These are phyloP conservation scores for Merluccius polli DNA, from an alignment of 2,797 vertebrate genomes.

Conservation along the genomic window DNA sequence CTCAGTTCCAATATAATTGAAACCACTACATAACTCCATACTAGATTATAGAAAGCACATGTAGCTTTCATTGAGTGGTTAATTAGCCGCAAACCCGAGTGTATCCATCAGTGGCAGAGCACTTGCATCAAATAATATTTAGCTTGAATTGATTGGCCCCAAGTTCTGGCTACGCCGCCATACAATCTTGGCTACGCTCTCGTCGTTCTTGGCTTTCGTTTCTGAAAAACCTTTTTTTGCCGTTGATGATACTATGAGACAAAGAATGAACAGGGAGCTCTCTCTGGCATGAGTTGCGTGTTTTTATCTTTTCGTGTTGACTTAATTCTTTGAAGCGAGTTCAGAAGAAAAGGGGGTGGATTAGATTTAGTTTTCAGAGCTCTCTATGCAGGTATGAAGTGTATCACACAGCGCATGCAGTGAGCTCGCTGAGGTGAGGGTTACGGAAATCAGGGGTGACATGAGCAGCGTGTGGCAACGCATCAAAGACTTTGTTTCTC, in stretches of 20 bases:
- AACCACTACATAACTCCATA: background rate
- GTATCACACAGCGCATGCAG: background rate
- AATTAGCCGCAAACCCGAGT: conserved; percentile 1
- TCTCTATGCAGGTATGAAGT: background rate
- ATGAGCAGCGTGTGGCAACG: background rate
- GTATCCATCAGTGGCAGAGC: conserved; percentile 7
- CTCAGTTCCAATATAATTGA: too few relatives aligned
- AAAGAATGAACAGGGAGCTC: background rate
- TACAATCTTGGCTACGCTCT: conserved; percentile 21
- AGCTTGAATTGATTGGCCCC: conserved; percentile 14
- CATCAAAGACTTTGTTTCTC: background rate
- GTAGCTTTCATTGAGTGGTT: background rate
- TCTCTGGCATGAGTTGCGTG: background rate
- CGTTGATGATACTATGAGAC: background rate
- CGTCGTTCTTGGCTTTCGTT: conserved; percentile 36
- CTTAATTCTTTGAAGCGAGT: background rate
- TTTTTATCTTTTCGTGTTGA: background rate
- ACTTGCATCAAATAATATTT: conserved; percentile 18
- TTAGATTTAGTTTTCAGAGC: background rate
- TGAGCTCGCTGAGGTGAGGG: background rate
- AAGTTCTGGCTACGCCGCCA: background rate
- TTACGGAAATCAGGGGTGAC: background rate
- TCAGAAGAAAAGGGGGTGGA: background rate
- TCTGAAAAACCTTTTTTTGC: background rate
- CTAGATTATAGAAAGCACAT: conserved; percentile 3